Conservation (phyloP, 2,113 vertebrate genomes). For the Megaceryle torquata region DNA sequence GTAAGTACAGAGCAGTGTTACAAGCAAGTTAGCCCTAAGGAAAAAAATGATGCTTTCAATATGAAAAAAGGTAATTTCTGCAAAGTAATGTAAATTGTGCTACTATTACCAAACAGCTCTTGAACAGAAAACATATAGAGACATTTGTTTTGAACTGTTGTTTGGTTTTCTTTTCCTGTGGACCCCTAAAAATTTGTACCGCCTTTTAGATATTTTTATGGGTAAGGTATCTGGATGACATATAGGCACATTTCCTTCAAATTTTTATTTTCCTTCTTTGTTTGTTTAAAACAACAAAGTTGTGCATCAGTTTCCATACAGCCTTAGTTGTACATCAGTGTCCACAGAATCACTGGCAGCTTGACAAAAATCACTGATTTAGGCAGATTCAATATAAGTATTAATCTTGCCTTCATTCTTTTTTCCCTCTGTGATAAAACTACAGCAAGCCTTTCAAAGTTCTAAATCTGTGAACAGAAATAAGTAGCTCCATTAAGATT, state of each 20-base stretch:
- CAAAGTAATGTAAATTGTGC: neutral
- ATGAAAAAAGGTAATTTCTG: neutral
- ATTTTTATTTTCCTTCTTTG: too few species aligned
- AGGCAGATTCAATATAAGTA: neutral
- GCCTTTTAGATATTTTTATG: neutral
- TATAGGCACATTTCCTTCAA: neutral
- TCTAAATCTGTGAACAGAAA: too few species aligned
- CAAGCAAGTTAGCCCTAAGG: neutral
- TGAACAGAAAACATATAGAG: neutral
- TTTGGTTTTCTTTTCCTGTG: neutral
- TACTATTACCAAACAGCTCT: neutral
- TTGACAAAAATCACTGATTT: neutral
- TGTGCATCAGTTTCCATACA: neutral
- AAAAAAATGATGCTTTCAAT: neutral
- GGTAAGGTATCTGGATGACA: neutral
- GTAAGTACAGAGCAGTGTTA: neutral
- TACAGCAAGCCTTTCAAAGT: too few species aligned
- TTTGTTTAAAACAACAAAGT: neutral
- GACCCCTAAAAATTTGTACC: neutral
- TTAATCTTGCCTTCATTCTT: neutral
- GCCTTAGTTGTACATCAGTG: rapidly evolving
- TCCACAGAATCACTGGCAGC: neutral
- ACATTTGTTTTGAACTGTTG: rapidly evolving
- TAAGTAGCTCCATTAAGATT: too few species aligned
- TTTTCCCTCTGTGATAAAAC: neutral